phyloP scores from a whole-genome alignment of 1,140 invertebrate genomes.

The Zaprionus nigranus region DNA sequence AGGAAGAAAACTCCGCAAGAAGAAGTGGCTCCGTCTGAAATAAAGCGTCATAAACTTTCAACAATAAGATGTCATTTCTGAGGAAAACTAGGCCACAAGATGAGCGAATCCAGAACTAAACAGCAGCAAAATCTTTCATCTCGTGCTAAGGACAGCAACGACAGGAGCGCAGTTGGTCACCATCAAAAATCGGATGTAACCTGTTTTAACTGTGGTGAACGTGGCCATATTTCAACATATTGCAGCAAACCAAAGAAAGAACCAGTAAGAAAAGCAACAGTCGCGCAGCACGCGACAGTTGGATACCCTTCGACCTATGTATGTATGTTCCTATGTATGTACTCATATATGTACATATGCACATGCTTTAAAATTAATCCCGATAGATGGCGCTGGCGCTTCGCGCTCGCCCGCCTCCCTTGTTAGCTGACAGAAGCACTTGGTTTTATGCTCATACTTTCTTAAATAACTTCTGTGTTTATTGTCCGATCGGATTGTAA shows the following conservation, averaged over 20 bases:
- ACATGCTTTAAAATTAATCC: no score
- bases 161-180: slow-evolving; percentile 8
- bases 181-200: slow-evolving; percentile 4
- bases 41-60: slow-evolving; percentile 22
- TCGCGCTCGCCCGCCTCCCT: no score
- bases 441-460: no score
- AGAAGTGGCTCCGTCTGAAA: slow-evolving; percentile 17
- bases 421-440: no score
- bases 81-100: slow-evolving; percentile 9
- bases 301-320: no score
- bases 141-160: slow-evolving; percentile 13
- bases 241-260: slow-evolving; percentile 2
- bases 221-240: slow-evolving; percentile 19
- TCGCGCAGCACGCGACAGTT: no score
- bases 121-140: slow-evolving; percentile 20
- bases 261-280: no score
- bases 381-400: no score
- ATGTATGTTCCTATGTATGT: no score
- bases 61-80: slow-evolving; percentile 17
- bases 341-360: no score
- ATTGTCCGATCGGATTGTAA: no score
- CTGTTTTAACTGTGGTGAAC: not conserved
- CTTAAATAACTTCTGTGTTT: no score
- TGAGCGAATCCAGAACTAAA: slow-evolving; percentile 1
- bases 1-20: slow-evolving; percentile 34